Conservation (phyloP, 92 coral and sea anemone genomes). For the Montipora capitata region DNA sequence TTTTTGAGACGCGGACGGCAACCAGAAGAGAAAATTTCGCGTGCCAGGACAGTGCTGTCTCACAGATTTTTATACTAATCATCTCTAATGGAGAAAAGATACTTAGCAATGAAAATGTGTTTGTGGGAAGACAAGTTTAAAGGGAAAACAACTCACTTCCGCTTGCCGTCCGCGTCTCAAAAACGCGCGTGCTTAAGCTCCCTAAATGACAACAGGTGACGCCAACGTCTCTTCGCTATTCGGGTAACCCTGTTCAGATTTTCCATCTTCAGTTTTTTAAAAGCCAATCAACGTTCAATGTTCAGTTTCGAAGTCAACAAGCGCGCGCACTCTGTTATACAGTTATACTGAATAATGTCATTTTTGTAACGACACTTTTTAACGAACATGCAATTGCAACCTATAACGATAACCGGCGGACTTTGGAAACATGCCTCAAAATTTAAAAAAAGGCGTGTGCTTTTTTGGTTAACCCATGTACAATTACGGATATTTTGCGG, state of each 20-base stretch:
- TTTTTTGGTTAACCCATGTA: background rate
- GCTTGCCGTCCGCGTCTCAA: no score
- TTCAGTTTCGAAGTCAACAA: background rate
- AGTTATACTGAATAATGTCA: background rate
- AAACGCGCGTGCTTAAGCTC: no score
- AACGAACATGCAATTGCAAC: background rate
- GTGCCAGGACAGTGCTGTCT: no score
- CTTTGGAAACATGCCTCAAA: constrained; percentile 1
- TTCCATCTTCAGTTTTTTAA: background rate
- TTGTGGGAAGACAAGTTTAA: no score
- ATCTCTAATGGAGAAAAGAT: no score
- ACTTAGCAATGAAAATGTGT: no score
- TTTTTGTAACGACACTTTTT: background rate
- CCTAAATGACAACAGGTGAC: background rate
- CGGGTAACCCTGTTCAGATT: background rate
- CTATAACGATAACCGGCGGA: background rate
- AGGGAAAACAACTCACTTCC: no score
- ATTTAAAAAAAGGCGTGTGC: background rate
- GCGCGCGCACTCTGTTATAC: background rate
- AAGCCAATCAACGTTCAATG: constrained; percentile 3
- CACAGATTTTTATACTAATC: no score
- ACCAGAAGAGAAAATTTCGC: no score
- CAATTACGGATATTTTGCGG: background rate
- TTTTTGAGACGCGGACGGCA: no score
- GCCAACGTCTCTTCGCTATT: background rate